Conservation (phyloP, 2,888 invertebrate species). For the Synergus japonicus region DNA sequence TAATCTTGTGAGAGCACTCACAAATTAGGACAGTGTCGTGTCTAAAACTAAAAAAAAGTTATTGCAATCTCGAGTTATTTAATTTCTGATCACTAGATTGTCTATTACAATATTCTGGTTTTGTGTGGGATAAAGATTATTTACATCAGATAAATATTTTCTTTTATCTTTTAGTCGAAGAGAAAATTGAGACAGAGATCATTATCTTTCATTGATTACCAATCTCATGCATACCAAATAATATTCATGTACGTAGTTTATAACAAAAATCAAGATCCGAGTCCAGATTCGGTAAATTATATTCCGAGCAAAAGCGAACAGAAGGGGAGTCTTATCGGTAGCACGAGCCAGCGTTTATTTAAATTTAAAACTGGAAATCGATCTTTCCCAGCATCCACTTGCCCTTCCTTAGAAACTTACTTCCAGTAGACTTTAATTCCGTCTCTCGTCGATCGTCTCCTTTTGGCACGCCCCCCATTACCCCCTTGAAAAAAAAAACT, state of each 20-base stretch:
- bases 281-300: slow-evolving; percentile 44
- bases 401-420: slow-evolving; percentile 49
- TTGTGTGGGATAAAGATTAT: no score
- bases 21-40: neutral
- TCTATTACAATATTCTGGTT: no score
- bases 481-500: slow-evolving; percentile 69
- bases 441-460: slow-evolving; percentile 70
- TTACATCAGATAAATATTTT: no score
- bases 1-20: slow-evolving; percentile 6
- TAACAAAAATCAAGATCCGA: slow-evolving; percentile 45
- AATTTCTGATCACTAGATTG: no score
- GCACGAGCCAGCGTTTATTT: slow-evolving; percentile 72
- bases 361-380: slow-evolving; percentile 74
- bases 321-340: slow-evolving; percentile 64
- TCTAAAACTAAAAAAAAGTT: neutral
- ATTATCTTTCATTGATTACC: slow-evolving; percentile 26
- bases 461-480: slow-evolving; percentile 70
- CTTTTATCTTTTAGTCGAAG: neutral
- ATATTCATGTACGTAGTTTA: slow-evolving; percentile 20
- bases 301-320: slow-evolving; percentile 47
- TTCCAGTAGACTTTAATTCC: slow-evolving; percentile 64
- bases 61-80: no score
- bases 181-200: neutral
- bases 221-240: slow-evolving; percentile 39
- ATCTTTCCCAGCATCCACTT: slow-evolving; percentile 61